phyloP scores from a whole-genome alignment of 2,113 vertebrate genomes.

The Catharus bicknelli region DNA sequence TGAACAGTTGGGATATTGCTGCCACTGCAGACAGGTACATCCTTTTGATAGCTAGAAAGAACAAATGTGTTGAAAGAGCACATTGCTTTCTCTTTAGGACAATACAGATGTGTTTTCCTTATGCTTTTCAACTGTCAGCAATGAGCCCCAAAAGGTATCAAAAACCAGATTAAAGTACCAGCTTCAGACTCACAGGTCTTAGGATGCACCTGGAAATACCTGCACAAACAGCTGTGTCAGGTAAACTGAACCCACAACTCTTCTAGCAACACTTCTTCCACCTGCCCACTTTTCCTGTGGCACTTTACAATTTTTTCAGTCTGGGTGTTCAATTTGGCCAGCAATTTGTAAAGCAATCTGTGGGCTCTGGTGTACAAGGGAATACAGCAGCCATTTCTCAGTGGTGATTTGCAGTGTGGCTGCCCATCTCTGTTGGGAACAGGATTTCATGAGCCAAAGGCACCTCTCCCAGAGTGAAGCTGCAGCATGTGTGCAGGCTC shows the following conservation, averaged over 20 bases:
- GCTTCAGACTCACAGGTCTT: background rate
- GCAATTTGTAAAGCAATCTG: background rate
- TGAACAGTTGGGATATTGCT: background rate
- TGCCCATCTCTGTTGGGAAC: background rate
- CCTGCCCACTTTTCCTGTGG: background rate
- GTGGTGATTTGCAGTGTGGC: accelerated
- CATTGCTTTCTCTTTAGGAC: background rate
- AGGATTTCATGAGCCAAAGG: background rate
- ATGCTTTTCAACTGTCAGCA: background rate
- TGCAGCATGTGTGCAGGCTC: background rate
- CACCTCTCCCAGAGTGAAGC: background rate
- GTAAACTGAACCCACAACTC: background rate
- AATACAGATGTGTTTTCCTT: background rate
- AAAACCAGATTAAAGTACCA: background rate
- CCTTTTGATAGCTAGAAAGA: background rate
- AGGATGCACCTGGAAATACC: background rate
- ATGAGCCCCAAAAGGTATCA: background rate
- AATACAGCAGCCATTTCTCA: background rate
- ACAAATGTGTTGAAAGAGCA: background rate
- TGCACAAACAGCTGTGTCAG: background rate
- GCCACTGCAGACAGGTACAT: background rate
- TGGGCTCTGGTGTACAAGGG: background rate
- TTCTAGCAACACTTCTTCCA: background rate
- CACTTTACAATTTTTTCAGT: background rate
- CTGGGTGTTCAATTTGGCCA: background rate